Conservation (phyloP, 1,140 invertebrate species). For the Tyrophagus putrescentiae region DNA sequence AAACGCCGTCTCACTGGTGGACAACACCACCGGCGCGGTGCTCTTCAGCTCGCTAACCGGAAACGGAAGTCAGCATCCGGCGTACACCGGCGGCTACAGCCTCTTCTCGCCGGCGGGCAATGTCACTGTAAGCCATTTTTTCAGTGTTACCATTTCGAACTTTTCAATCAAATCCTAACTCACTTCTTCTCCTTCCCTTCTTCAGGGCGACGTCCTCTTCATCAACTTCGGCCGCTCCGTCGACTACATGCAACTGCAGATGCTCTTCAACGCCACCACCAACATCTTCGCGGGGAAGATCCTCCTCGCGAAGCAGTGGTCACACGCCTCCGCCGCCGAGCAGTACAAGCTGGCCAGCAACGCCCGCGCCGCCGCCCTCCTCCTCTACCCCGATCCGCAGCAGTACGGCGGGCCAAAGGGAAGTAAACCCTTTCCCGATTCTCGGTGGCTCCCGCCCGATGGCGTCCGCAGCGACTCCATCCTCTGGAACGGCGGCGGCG, state of each 20-base stretch:
- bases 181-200: not conserved
- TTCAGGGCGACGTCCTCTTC: slow-evolving; percentile 23
- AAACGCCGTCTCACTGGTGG: slow-evolving; percentile 26
- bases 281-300: slow-evolving; percentile 26
- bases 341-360: slow-evolving; percentile 13
- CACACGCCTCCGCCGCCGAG: slow-evolving; percentile 24
- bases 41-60: slow-evolving; percentile 12
- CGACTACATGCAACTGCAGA: slow-evolving; percentile 25
- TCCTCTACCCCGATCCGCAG: slow-evolving; percentile 40
- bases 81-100: slow-evolving; percentile 22
- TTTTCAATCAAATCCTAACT: not conserved
- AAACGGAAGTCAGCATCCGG: not conserved
- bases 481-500: slow-evolving; percentile 36
- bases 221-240: slow-evolving; percentile 25
- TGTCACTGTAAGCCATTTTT: slow-evolving; percentile 1
- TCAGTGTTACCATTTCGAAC: not conserved
- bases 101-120: slow-evolving; percentile 25
- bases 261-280: slow-evolving; percentile 18
- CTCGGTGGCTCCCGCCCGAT: slow-evolving; percentile 38
- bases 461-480: slow-evolving; percentile 35
- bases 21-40: slow-evolving; percentile 13
- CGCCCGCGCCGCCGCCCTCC: slow-evolving; percentile 34
- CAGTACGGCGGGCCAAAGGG: slow-evolving; percentile 34
- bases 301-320: slow-evolving; percentile 25
- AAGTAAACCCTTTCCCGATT: slow-evolving; percentile 34